Evolutionary conservation across 2,888 invertebrate genomes (phyloP), one percentile per base, ranked within the genome.

Genomic region (Tetanocera ferruginea): DNA sequence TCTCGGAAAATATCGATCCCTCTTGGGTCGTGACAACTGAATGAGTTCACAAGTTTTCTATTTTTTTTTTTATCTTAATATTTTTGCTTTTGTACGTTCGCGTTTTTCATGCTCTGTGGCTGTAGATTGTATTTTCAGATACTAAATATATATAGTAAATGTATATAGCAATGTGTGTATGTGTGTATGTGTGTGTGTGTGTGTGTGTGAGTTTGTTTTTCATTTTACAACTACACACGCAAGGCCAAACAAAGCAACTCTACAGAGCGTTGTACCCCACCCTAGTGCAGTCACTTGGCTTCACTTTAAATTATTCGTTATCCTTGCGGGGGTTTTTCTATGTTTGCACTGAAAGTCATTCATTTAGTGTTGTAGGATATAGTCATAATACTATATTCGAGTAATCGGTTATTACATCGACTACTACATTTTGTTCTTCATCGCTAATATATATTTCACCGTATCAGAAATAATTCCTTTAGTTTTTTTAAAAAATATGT

Each of bases 11-110:
- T 87, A 86, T 86, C 87, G 86, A 86, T 86, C 84, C 82, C 82
- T 82, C 83, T 83, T 86, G 84, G 85, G 86, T 84, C 83, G 86
- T 86, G 85, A 80, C 85, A 83, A 82, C 83, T 84, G 83, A 85
- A 86, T 85, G 84, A 84, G 83, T 86, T 83, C 84, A 83, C 84
- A 86, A 86, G 85, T 86, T 84, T 82, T 82, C 37, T 66, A 37
- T 57, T 72, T 76, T 52, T 34, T 64, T 55, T 23, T 28, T 31
- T 76, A 57, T 52, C 49, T n/a, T 19, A 67, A 34, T 11, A 25
- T 43, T 73, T 52, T 51, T 23, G 49, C 19, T 9, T 19, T 55
- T 31, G 75, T 64, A 23, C 37, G 37, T 73, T 17, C 23, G 23
- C 19, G 25, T 28, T 19, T 52, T 19, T 9, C n/a, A 57, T 34